These are phyloP conservation scores for Agriopis marginaria DNA, from an alignment of 2,888 invertebrate species.

Conservation along the genomic window DNA sequence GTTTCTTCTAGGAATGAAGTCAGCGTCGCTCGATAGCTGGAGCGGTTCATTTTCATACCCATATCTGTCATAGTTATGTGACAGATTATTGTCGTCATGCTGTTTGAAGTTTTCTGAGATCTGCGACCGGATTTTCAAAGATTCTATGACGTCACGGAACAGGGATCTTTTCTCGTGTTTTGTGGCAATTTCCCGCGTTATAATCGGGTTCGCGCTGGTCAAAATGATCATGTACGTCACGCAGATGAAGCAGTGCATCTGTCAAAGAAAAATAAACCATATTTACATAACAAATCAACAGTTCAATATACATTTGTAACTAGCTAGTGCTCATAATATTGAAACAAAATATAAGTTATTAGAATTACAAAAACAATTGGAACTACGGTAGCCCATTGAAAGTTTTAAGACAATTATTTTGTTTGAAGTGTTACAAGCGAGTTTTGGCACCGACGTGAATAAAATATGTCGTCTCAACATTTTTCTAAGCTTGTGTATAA, in stretches of 20 bases:
- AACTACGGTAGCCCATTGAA: too few species aligned
- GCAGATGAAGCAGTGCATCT: conserved; percentile 83
- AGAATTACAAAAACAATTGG: too few species aligned
- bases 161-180: conserved; percentile 70
- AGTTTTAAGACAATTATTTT: too few species aligned
- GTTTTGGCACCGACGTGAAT: too few species aligned
- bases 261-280: conserved; percentile 48
- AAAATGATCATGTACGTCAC: conserved; percentile 76
- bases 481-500: too few species aligned
- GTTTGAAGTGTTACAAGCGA: too few species aligned
- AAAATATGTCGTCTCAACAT: too few species aligned
- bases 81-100: conserved; percentile 72
- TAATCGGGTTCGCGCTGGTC: conserved; percentile 67
- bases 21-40: conserved; percentile 67
- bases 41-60: conserved; percentile 66
- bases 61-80: conserved; percentile 65
- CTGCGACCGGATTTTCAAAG: conserved; percentile 70
- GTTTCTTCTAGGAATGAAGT: conserved; percentile 75
- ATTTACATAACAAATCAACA: not conserved
- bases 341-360: too few species aligned
- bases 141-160: conserved; percentile 78
- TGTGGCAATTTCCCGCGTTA: conserved; percentile 53
- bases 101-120: conserved; percentile 68
- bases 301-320: not conserved
- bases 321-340: too few species aligned